Percentiles rank a stretch among this genome's conserved stretches.
Conservation (phyloP, 2,888 invertebrate genomes). For the Lampropteryx suffumata region DNA sequence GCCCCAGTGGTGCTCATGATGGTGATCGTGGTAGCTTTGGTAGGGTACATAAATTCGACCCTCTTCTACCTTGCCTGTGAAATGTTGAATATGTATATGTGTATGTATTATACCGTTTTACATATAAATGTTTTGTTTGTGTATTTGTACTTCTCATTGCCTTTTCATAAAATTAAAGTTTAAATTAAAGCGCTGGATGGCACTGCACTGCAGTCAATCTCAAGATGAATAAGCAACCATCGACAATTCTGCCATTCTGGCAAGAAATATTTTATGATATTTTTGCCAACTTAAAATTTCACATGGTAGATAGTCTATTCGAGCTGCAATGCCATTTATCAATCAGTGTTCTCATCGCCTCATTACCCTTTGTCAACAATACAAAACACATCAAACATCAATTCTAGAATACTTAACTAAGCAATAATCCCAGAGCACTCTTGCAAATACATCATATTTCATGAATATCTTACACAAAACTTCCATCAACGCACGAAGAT, state of each 20-base stretch:
- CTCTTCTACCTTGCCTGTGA: slow-evolving; percentile 71
- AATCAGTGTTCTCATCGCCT: not conserved
- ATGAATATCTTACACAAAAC: slow-evolving; percentile 25
- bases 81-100: not conserved
- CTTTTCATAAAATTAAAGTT: too few relatives aligned
- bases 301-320: not conserved
- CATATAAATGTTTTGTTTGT: too few relatives aligned
- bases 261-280: too few relatives aligned
- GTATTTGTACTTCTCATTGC: too few relatives aligned
- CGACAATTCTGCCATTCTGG: too few relatives aligned
- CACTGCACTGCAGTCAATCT: too few relatives aligned
- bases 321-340: not conserved
- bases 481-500: slow-evolving; percentile 34
- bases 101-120: too few relatives aligned
- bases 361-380: slow-evolving; percentile 3
- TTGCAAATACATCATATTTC: slow-evolving; percentile 25
- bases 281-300: not conserved
- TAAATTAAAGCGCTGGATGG: too few relatives aligned
- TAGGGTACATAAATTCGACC: slow-evolving; percentile 68
- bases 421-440: slow-evolving; percentile 18
- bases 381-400: slow-evolving; percentile 6
- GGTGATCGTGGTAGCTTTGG: slow-evolving; percentile 82
- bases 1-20: slow-evolving; percentile 88
- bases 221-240: too few relatives aligned
- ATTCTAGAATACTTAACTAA: slow-evolving; percentile 15